Evolutionary conservation across 2,113 vertebrate genomes (phyloP).

Genomic region (Maccullochella peelii): DNA sequence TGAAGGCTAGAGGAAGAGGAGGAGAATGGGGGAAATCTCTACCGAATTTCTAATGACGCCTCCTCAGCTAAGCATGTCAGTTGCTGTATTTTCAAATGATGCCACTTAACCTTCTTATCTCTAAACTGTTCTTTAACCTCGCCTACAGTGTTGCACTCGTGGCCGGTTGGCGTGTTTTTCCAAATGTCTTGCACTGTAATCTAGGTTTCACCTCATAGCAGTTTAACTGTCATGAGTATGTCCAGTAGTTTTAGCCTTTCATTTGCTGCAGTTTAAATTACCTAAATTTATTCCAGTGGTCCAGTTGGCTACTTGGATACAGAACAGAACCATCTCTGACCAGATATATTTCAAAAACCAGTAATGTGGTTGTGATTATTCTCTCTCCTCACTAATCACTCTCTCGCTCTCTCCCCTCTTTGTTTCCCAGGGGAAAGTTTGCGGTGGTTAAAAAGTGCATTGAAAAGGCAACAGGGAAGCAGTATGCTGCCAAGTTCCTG

Average conservation of each 20-base stretch:
- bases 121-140: conserved; percentile 17
- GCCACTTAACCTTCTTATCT: conserved; percentile 53
- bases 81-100: conserved; percentile 50
- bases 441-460: conserved; percentile 96
- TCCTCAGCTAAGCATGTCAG: conserved; percentile 20
- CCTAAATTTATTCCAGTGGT: conserved; percentile 27
- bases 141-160: conserved; percentile 30
- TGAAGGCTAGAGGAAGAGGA: conserved; percentile 29
- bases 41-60: neutral
- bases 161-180: conserved; percentile 12
- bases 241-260: conserved; percentile 50
- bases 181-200: conserved; percentile 36
- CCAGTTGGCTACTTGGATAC: conserved; percentile 28
- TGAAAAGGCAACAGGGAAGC: conserved; percentile 91
- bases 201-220: conserved; percentile 34
- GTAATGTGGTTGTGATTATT: conserved; percentile 55
- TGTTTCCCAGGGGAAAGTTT: conserved; percentile 91
- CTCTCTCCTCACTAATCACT: conserved; percentile 40
- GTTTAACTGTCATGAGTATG: conserved; percentile 37
- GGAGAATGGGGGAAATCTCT: conserved; percentile 16
- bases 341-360: conserved; percentile 47
- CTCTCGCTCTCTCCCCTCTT: conserved; percentile 18
- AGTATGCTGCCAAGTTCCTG: conserved; percentile 96
- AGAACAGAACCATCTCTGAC: conserved; percentile 28
- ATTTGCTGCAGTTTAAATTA: conserved; percentile 18